A percentile compares a stretch with the other conserved stretches of the same genome.
These are phyloP conservation scores for Rhinoptilus africanus DNA, from an alignment of 2,113 vertebrate genomes.

Conservation along the genomic window DNA sequence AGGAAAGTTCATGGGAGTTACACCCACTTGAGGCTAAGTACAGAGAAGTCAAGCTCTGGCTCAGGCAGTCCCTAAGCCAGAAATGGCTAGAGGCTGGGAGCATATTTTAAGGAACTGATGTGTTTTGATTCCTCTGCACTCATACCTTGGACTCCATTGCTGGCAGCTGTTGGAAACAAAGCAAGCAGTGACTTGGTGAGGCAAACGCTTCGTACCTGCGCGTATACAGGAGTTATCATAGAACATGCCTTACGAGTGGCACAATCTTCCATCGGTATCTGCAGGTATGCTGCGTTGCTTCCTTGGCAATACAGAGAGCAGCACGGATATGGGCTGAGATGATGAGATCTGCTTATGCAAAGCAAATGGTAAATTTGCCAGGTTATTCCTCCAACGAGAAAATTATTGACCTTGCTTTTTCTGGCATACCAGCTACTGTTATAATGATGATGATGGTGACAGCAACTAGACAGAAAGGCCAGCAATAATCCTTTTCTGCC, in stretches of 20 bases:
- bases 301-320: neutral
- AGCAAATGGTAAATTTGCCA: constrained; percentile 25
- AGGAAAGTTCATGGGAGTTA: neutral
- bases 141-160: neutral
- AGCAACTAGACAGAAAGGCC: constrained; percentile 28
- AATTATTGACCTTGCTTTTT: constrained; percentile 55
- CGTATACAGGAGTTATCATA: neutral
- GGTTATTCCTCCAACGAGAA: constrained; percentile 37
- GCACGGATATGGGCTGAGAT: neutral
- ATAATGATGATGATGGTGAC: constrained; percentile 43
- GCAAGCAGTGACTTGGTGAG: neutral
- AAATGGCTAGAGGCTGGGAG: neutral
- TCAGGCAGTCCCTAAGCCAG: constrained; percentile 20
- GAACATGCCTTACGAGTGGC: neutral
- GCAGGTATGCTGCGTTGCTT: neutral
- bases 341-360: constrained; percentile 14
- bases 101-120: neutral
- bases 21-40: neutral
- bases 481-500: constrained; percentile 56
- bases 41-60: neutral
- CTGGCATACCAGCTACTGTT: constrained; percentile 16
- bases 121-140: neutral
- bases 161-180: neutral
- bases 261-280: neutral
- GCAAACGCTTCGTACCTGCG: neutral